Percentiles rank a stretch among this genome's conserved stretches.
Conservation (phyloP, 1,140 invertebrate species). For the Formica selysi region DNA sequence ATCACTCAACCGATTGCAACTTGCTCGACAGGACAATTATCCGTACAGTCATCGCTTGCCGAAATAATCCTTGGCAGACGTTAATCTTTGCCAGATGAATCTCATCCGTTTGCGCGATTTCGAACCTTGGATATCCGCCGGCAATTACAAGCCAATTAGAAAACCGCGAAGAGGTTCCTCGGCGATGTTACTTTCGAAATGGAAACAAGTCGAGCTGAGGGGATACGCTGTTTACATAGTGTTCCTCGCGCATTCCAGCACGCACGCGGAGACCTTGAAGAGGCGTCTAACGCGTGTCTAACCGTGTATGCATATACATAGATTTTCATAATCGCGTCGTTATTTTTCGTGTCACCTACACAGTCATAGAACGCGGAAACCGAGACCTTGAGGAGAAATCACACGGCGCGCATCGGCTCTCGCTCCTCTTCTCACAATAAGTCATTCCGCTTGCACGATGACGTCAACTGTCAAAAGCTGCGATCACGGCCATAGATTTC, state of each 20-base stretch:
- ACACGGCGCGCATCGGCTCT: not conserved
- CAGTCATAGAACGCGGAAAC: constrained; percentile 33
- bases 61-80: constrained; percentile 32
- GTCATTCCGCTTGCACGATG: constrained; percentile 72
- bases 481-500: constrained; percentile 79
- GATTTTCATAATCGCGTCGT: constrained; percentile 51
- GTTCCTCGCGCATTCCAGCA: not conserved
- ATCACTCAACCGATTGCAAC: not conserved
- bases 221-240: not conserved
- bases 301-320: not conserved
- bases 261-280: constrained; percentile 38
- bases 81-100: constrained; percentile 14
- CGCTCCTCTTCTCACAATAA: constrained; percentile 53
- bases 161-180: constrained; percentile 8
- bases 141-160: constrained; percentile 43
- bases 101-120: constrained; percentile 23
- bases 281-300: not conserved
- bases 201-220: not conserved
- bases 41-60: constrained; percentile 43
- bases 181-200: constrained; percentile 42
- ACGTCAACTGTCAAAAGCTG: constrained; percentile 62
- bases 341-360: not conserved
- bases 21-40: constrained; percentile 27
- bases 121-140: constrained; percentile 24
- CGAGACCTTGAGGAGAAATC: constrained; percentile 68